phyloP scores from a whole-genome alignment of 2,888 invertebrate genomes.

The Drosophila anceps region DNA sequence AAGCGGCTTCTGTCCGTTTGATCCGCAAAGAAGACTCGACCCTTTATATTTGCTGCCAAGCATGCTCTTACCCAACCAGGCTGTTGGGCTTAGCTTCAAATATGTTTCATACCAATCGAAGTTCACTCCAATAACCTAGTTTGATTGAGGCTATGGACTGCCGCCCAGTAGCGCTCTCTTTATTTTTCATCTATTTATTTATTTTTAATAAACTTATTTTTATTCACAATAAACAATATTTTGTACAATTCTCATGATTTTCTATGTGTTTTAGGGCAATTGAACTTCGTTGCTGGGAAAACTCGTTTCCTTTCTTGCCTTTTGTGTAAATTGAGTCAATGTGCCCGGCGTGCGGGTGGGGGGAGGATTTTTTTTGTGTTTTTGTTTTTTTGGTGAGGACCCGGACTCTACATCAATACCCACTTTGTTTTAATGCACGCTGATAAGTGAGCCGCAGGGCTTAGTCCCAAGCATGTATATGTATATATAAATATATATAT shows the following conservation, averaged over 20 bases:
- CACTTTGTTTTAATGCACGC: constrained; percentile 80
- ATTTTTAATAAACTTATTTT: not conserved
- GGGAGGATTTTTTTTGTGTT: constrained; percentile 8
- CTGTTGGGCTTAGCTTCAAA: not conserved
- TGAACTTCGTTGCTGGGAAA: constrained; percentile 10
- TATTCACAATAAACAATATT: not conserved
- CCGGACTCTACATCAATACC: constrained; percentile 77
- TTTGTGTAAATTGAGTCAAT: constrained; percentile 73
- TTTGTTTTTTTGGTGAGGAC: constrained; percentile 36
- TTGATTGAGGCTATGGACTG: not conserved
- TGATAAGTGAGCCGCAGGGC: constrained; percentile 79
- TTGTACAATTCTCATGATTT: not conserved
- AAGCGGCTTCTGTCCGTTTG: constrained; percentile 63
- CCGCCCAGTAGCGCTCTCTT: not conserved
- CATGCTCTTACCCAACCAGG: constrained; percentile 6
- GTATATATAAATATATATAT: constrained; percentile 10
- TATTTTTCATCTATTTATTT: too few relatives aligned
- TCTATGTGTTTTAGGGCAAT: constrained; percentile 25
- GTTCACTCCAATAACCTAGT: not conserved
- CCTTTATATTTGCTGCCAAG: constrained; percentile 43
- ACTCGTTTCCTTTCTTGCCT: constrained; percentile 42
- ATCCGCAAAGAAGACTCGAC: constrained; percentile 51
- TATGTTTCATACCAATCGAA: not conserved
- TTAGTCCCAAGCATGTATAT: constrained; percentile 57
- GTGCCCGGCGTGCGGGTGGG: constrained; percentile 5